These are phyloP conservation scores for Maccullochella peelii DNA, from an alignment of 2,113 vertebrate genomes.

Conservation along the genomic window DNA sequence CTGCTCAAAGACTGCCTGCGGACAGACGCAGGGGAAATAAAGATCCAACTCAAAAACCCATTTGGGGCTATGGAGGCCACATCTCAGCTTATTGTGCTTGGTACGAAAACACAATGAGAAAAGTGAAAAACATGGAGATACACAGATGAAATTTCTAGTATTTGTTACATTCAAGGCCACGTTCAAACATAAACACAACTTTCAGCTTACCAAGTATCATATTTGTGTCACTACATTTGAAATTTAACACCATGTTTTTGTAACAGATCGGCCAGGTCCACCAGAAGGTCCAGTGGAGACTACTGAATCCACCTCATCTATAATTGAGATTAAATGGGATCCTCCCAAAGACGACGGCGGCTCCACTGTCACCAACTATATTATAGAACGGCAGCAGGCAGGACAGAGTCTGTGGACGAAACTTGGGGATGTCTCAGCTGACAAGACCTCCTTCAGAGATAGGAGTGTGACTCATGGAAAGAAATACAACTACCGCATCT, in stretches of 20 bases:
- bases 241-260: conserved; percentile 10
- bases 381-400: conserved; percentile 84
- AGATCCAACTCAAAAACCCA: conserved; percentile 86
- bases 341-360: conserved; percentile 88
- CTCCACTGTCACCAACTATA: conserved; percentile 83
- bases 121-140: not conserved
- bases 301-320: conserved; percentile 75
- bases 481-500: conserved; percentile 89
- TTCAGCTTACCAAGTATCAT: not conserved
- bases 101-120: conserved; percentile 73
- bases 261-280: conserved; percentile 86
- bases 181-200: not conserved
- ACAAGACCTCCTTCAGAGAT: conserved; percentile 83
- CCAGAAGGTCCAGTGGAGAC: conserved; percentile 88
- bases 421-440: conserved; percentile 81
- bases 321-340: conserved; percentile 86
- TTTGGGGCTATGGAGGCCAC: conserved; percentile 83
- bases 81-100: conserved; percentile 84
- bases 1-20: conserved; percentile 85
- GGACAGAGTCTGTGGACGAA: conserved; percentile 85
- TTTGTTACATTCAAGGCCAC: not conserved
- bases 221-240: not conserved
- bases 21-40: conserved; percentile 87
- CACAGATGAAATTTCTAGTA: not conserved
- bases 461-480: conserved; percentile 83